Evolutionary conservation across 2,888 invertebrate genomes (phyloP), one percentile per base, ranked within the genome.

Genomic region (Adela reaumurella): DNA sequence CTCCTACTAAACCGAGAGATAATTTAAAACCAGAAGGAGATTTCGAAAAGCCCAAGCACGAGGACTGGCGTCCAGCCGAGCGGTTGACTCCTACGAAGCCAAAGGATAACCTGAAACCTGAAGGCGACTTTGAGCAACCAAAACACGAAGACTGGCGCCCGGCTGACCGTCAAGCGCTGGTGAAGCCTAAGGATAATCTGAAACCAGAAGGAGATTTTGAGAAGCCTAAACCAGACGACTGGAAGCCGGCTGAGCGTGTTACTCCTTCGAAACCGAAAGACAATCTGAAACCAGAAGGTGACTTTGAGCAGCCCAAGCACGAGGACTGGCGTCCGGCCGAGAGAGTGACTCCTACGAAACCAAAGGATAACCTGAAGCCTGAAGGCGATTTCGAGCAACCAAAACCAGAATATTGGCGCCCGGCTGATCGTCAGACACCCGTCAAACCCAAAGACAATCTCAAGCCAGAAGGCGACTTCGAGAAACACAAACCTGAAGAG

Each of bases 21-120:
- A 63, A 87, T 58, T 60, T 87, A 0, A 67, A 64, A 52, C 81
- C 82, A 0, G 86, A 87, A 61, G 84, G 85, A 1, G 81, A 83
- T 11, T 84, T 87, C 58, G 80, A 81, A 47, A 56, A 57, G 18
- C 81, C 73, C 0, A 66, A 64, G 46, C 77, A 80, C 0, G 84
- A 87, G 55, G 81, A 59, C 46, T 79, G 66, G 62, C 58, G 57
- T 1, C 71, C 70, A 2, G 81, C 70, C 19, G 81, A 82, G 55
- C 53, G 65, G 28, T 73, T 54, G 2, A 46, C 59, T 8, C 74
- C 62, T 53, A 69, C 61, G 11, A 73, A 63, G 52, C 79, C 74
- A 0, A 62, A 70, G 17, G 84, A 84, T 52, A 83, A 84, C 55
- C 56, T 82, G 2, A 58, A 62, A 41, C 70, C 68, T 1, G 76